Evolutionary conservation across 2,888 invertebrate genomes (phyloP), one percentile per base, ranked within the genome.

Genomic region (Petrolisthes manimaculis): DNA sequence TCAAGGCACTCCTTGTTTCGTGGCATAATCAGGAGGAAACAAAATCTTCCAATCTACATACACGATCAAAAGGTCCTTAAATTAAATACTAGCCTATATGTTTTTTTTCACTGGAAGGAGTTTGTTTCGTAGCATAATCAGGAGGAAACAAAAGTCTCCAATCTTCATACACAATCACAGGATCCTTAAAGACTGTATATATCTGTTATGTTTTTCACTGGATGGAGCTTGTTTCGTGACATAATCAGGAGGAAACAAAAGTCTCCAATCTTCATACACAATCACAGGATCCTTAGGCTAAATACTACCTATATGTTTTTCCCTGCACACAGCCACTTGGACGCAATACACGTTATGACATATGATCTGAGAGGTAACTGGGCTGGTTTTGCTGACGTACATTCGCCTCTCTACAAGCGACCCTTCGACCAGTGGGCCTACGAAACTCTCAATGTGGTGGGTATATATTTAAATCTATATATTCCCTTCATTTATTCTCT

Each of bases 271-370:
- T 37, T 37, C 37, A 37, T 37, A 37, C 37, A 37, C 1, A 2
- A 2, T 37, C 37, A 37, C 37, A 37, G 37, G 37, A 2, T 37
- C 37, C 37, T 37, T 37, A 37, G 37, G 37, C 37, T 37, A 37
- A 37, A 37, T 12, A n/a, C 9, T 83, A 18, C 3, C 14, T 61
- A 61, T 83, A 24, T 37, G 5, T 83, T 24, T 83, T 61, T 37
- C 53, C 18, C 14, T n/a, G 0, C 37, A 5, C 53, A 4, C 78
- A 90, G 90, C 18, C 55, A 86, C 79, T 5, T 95, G 0, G 96
- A 96, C 92, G 95, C 96, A 92, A 94, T 96, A 0, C 94, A 95
- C 71, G 93, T 96, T 4, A 95, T 95, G 93, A 95, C 96, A 0
- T 96, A 95, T 93, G 94, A 95, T 92, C 93, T 94, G 90, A 94